Evolutionary conservation across 2,113 vertebrate genomes (phyloP), one percentile per base, ranked within the genome.

Genomic region (Anolis sagrei): DNA sequence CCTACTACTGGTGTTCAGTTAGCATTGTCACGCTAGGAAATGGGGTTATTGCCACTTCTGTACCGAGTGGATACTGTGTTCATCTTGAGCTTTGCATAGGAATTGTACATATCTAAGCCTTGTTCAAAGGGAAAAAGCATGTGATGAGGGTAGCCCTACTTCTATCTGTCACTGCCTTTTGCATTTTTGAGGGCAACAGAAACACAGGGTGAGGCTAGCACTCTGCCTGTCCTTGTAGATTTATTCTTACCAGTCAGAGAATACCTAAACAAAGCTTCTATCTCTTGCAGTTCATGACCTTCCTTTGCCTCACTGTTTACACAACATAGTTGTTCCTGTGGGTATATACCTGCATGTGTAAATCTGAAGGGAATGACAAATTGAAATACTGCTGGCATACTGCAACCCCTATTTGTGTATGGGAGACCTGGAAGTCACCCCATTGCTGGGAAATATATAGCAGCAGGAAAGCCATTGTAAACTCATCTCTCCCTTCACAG

Each of bases 391-490:
- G 49, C 29, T 77, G 10, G 21, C 9, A 23, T 39, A 74, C 39
- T 23, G 7, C 19, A 74, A 21, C 44, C 25, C 36, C 36, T 36
- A 1, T 23, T 29, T 48, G 62, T 19, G 2, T 81, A 1, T 21
- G 16, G 8, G 5, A 19, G 79, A 44, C 18, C 58, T 44, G 13
- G 61, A 14, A 44, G 14, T 39, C 66, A 58, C 16, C 29, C 5
- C 34, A 62, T 61, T 6, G n/a, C 19, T 68, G 44, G 29, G 29
- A 76, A 76, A 49, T 23, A 36, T 54, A 75, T 18, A 21, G 76
- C 25, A 16, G 62, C 8, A 13, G 14, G 21, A 18, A 92, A 54
- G 36, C 87, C 72, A 90, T 89, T 85, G 86, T 92, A 86, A 89
- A 88, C 27, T 58, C 54, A 58, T 58, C 54, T 58, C 54, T 58